Conservation (phyloP, 2,888 invertebrate genomes). For the Oegoconia quadripuncta region DNA sequence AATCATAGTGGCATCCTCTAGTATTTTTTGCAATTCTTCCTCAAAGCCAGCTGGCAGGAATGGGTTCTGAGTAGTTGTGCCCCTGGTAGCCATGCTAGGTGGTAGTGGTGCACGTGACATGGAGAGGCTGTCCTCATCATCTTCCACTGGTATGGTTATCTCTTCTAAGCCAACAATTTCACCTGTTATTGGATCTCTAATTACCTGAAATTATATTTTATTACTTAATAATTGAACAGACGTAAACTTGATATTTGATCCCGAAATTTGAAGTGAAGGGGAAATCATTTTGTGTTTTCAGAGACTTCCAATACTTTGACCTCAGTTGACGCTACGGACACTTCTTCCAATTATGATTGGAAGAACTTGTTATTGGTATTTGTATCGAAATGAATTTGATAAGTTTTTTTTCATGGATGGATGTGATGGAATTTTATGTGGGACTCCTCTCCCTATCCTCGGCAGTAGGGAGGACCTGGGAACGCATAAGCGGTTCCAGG, state of each 20-base stretch:
- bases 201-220: conserved; percentile 60
- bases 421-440: too few relatives aligned
- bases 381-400: too few relatives aligned
- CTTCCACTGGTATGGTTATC: conserved; percentile 72
- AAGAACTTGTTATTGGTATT: too few relatives aligned
- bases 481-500: too few relatives aligned
- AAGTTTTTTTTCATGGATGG: too few relatives aligned
- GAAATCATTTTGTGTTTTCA: conserved; percentile 37
- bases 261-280: neutral
- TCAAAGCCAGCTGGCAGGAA: conserved; percentile 94
- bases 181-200: conserved; percentile 87
- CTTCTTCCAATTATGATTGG: too few relatives aligned
- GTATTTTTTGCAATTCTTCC: conserved; percentile 69
- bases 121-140: conserved; percentile 79
- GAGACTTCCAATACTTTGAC: too few relatives aligned
- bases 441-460: too few relatives aligned
- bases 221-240: conserved; percentile 49
- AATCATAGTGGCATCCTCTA: conserved; percentile 48
- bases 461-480: too few relatives aligned
- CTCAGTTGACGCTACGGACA: too few relatives aligned
- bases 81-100: conserved; percentile 83
- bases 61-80: conserved; percentile 88
- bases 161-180: conserved; percentile 81
- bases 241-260: neutral
- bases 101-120: conserved; percentile 88